phyloP scores from a whole-genome alignment of 2,888 invertebrate species.

The Homarus gammarus region DNA sequence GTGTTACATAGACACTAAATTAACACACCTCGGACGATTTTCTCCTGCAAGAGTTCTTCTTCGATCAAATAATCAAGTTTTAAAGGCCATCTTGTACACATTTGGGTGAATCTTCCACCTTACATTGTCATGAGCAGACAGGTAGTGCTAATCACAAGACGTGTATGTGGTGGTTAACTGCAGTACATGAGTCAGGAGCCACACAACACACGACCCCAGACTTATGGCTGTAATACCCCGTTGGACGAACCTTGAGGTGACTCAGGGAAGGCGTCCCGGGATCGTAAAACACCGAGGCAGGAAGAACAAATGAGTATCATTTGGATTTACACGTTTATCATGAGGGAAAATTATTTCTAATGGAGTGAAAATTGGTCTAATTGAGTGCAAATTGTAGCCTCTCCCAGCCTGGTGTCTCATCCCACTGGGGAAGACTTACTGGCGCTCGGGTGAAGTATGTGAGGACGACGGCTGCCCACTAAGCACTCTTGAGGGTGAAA shows the following conservation, averaged over 20 bases:
- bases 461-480: neutral
- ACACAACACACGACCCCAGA: too few species aligned
- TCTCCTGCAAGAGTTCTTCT: neutral
- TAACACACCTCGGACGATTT: neutral
- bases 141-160: neutral
- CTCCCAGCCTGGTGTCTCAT: slow-evolving; percentile 10
- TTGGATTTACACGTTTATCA: slow-evolving; percentile 42
- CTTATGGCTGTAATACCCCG: too few species aligned
- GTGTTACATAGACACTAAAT: neutral
- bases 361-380: slow-evolving; percentile 55
- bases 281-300: slow-evolving; percentile 37
- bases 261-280: neutral
- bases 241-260: neutral
- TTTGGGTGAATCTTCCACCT: too few species aligned
- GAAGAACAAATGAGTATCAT: slow-evolving; percentile 33
- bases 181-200: neutral
- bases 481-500: too few species aligned
- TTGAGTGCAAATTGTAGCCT: slow-evolving; percentile 51
- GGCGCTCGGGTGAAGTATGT: slow-evolving; percentile 9
- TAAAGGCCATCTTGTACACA: neutral
- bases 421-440: slow-evolving; percentile 12
- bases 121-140: neutral
- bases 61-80: neutral
- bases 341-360: slow-evolving; percentile 51
- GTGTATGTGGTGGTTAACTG: neutral